Percentiles rank a stretch among this genome's conserved stretches.
Conservation (phyloP, 2,888 invertebrate species). For the Tricholauxania praeusta region DNA sequence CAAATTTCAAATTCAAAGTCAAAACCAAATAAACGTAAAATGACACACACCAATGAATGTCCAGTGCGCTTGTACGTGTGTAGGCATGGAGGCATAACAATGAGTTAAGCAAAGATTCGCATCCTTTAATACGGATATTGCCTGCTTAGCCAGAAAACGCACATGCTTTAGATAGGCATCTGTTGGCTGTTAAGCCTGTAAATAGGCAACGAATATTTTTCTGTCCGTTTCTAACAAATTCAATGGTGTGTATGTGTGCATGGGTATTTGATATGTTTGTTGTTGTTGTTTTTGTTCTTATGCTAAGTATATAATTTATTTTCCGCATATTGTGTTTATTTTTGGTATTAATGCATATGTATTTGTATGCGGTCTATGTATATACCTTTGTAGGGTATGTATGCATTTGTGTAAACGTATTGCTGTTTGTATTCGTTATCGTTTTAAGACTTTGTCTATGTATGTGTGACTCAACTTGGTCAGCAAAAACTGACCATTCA, state of each 20-base stretch:
- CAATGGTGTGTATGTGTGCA: slow-evolving; percentile 10
- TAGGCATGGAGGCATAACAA: too few relatives aligned
- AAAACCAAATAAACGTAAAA: too few relatives aligned
- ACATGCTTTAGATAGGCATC: slow-evolving; percentile 19
- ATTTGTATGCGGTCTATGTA: background rate
- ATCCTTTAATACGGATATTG: too few relatives aligned
- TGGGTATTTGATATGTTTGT: background rate
- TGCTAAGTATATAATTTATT: slow-evolving; percentile 21
- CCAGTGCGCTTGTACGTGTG: too few relatives aligned
- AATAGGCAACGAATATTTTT: slow-evolving; percentile 1
- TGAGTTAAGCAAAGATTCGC: too few relatives aligned
- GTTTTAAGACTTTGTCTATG: too few relatives aligned
- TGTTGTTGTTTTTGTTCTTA: slow-evolving; percentile 14
- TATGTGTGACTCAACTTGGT: slow-evolving; percentile 9
- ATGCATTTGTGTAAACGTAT: background rate
- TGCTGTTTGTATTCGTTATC: background rate
- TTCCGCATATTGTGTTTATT: slow-evolving; percentile 28
- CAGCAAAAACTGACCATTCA: slow-evolving; percentile 31
- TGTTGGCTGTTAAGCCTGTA: slow-evolving; percentile 25
- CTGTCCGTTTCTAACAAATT: background rate
- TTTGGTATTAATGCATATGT: slow-evolving; percentile 14
- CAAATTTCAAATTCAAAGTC: too few relatives aligned
- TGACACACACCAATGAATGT: too few relatives aligned
- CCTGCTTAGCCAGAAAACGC: too few relatives aligned
- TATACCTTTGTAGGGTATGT: background rate